Conservation (phyloP, 1,140 invertebrate species). For the Euura saliciscinereae region DNA sequence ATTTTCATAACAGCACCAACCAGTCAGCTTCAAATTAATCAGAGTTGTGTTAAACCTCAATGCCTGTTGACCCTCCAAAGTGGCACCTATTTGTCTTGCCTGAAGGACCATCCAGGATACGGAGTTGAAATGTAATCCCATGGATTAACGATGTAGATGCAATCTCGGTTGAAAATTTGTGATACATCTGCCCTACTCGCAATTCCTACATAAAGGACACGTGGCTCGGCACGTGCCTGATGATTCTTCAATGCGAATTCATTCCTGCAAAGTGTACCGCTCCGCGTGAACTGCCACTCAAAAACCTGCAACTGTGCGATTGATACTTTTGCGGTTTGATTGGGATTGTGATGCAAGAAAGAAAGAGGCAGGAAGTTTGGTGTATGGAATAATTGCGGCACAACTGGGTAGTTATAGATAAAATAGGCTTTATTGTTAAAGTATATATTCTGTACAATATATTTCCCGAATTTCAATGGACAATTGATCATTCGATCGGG, state of each 20-base stretch:
- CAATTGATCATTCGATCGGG: slow-evolving; percentile 33
- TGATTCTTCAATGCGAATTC: slow-evolving; percentile 30
- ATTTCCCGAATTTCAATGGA: slow-evolving; percentile 38
- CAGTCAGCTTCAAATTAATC: no score
- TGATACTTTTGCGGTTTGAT: neutral
- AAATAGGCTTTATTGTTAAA: slow-evolving; percentile 57
- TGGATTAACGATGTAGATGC: slow-evolving; percentile 39
- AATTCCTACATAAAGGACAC: slow-evolving; percentile 39
- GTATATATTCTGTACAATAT: slow-evolving; percentile 54
- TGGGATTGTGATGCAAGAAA: neutral
- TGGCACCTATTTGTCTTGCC: no score
- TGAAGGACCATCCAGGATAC: neutral
- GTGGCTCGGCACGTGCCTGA: slow-evolving; percentile 39
- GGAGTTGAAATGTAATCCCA: slow-evolving; percentile 38
- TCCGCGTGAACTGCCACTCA: neutral
- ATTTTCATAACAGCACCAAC: no score
- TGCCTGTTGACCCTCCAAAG: no score
- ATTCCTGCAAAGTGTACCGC: slow-evolving; percentile 48
- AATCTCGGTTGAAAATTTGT: slow-evolving; percentile 34
- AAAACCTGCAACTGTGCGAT: neutral
- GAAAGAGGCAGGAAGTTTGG: neutral
- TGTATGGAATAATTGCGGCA: neutral
- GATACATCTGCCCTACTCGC: slow-evolving; percentile 45
- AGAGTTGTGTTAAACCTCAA: no score
- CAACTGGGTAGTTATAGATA: slow-evolving; percentile 34